Evolutionary conservation across 2,888 invertebrate genomes (phyloP), one percentile per base, ranked within the genome.

Genomic region (Platycnemis pennipes): DNA sequence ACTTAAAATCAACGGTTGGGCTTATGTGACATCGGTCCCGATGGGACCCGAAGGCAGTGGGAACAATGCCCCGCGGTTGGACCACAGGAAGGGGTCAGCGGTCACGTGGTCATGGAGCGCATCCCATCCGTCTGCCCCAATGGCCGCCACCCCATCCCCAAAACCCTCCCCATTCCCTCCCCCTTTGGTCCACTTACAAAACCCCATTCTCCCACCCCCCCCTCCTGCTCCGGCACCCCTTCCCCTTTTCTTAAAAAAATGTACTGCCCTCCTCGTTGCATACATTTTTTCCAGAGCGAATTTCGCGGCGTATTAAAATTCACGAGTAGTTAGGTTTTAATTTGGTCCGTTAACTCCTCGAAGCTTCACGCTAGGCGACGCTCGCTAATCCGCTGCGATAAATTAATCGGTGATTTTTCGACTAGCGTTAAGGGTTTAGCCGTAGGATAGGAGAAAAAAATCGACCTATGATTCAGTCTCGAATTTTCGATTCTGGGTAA

Each of bases 361-460:
- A 77, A 77, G 31, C 31, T 77, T 37, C 37, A 77, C 77, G 31
- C 77, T 37, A 37, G 77, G 77, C 16, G 77, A 37, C 37, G 37
- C 37, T 77, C 77, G 37, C 77, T 77, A 31, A 37, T 37, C 37
- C 31, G 0, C 37, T 13, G 11, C 37, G 31, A 37, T 37, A 77
- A 77, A 77, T 77, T 37, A 77, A 77, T 77, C 77, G 77, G 37
- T 77, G 77, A 77, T 31, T 77, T 77, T 77, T 37, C 77, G 37
- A 37, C 77, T 77, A 77, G 77, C 31, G 77, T 26, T 2, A 16
- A 7, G 77, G 19, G 19, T 8, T 8, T 22, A 19, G 16, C 5
- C 26, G 26, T 22, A 63, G 63, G 26, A 63, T 7, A 22, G 22
- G 69, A 69, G 4, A 31, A 37, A 77, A 63, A 63, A 63, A 26